Conservation (phyloP, 2,888 invertebrate genomes). For the Cephus pulcher region DNA sequence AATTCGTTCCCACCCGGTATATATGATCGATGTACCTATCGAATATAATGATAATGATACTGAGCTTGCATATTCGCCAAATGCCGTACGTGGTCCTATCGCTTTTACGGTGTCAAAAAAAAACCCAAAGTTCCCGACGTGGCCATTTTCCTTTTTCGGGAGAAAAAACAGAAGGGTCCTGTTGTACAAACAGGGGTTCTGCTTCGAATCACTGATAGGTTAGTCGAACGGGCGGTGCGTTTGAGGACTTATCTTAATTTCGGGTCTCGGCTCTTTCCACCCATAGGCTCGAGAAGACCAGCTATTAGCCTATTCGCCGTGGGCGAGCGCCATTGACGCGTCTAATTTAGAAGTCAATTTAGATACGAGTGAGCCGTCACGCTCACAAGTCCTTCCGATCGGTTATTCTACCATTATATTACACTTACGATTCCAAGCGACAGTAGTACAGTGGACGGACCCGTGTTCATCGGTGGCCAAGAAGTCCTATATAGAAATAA, state of each 20-base stretch:
- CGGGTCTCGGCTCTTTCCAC: conserved; percentile 32
- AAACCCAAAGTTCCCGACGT: conserved; percentile 11
- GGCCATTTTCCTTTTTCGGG: conserved; percentile 21
- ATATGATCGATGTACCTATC: too few species aligned
- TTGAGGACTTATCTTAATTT: conserved; percentile 54
- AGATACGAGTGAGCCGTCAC: conserved; percentile 1
- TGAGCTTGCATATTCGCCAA: too few species aligned
- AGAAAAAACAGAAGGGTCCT: conserved; percentile 37
- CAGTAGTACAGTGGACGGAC: too few species aligned
- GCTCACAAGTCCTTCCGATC: too few species aligned
- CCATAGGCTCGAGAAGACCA: conserved; percentile 3
- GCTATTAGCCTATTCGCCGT: conserved; percentile 18
- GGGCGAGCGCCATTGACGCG: conserved; percentile 29
- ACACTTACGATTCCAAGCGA: too few species aligned
- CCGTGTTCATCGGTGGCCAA: too few species aligned
- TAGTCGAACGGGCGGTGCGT: conserved; percentile 50
- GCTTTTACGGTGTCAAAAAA: too few species aligned
- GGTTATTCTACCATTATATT: too few species aligned
- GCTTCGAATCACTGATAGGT: conserved; percentile 50
- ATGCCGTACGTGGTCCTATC: too few species aligned
- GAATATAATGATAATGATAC: too few species aligned
- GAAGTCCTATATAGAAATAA: too few species aligned
- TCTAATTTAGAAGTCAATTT: conserved; percentile 44
- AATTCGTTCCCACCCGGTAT: too few species aligned
- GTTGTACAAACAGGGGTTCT: conserved; percentile 42